Evolutionary conservation across 2,888 invertebrate genomes (phyloP), one percentile per base, ranked within the genome.

Genomic region (Leptinotarsa haldemani): DNA sequence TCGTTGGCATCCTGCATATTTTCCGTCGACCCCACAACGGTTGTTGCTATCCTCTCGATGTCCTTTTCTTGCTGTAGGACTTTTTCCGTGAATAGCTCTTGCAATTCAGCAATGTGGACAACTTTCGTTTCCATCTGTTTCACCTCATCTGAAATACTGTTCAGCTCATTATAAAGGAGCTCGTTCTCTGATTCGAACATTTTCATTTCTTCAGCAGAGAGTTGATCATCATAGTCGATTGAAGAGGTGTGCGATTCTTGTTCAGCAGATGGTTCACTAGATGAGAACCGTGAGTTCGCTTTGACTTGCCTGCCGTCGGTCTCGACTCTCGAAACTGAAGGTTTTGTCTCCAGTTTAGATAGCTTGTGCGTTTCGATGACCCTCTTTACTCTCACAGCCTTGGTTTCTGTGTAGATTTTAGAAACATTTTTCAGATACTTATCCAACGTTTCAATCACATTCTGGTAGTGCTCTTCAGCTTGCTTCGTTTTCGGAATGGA

Each of bases 1-100:
- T 98, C 97, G 88, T 99, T 99, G 1, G 97, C 99, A 88, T 96
- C 96, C 84, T 94, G 94, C 18, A 99, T 94, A 88, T 98, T 98
- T 87, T 98, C 98, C 1, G 98, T 97, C 0, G 98, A 92, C 0
- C 96, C 94, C 22, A 97, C 93, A 1, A 98, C 96, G 7, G 94
- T 94, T 70, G 94, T 95, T 52, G 95, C 92, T 86, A 99, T 94
- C 79, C 95, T 90, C 82, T 98, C 97, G 80, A 99, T 94, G 82
- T 97, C 97, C 83, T 94, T 93, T 84, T 98, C 97, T 89, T 98
- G 98, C 85, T 97, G 93, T 69, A 98, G 88, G 25, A 99, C 92
- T 92, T 94, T 99, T 90, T 99, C 98, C 15, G 98, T 95, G 83
- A 99, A 98, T 79, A 97, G 93, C 87, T 98, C 96, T 86, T 99